Evolutionary conservation across 2,797 vertebrate genomes (phyloP).

Genomic region (Prionace glauca): DNA sequence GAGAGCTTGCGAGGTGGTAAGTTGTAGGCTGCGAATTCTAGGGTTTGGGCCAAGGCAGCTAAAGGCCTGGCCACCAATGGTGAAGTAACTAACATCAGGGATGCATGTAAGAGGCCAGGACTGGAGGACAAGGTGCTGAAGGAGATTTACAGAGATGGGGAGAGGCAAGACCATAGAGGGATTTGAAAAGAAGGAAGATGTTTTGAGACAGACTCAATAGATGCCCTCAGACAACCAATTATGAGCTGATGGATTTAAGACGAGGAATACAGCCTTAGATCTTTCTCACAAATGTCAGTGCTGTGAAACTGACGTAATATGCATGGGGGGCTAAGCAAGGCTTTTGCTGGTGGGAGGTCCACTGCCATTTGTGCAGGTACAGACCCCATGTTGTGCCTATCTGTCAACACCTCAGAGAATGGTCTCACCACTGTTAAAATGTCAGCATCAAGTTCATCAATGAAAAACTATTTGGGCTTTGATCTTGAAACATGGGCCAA

Average conservation of each 20-base stretch:
- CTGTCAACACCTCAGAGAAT: slow-evolving; percentile 7
- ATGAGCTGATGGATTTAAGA: not conserved
- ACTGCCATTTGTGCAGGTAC: not conserved
- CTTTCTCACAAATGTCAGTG: not conserved
- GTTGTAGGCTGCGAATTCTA: not conserved
- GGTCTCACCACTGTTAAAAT: not conserved
- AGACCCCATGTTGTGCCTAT: slow-evolving; percentile 21
- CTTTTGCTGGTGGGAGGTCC: slow-evolving; percentile 3
- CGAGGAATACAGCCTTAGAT: not conserved
- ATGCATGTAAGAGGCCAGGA: not conserved
- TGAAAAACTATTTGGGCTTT: slow-evolving; percentile 4
- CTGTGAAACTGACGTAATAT: not conserved
- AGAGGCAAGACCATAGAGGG: not conserved
- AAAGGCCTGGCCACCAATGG: not conserved
- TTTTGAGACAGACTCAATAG: not conserved
- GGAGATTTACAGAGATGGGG: not conserved
- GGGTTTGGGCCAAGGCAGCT: not conserved
- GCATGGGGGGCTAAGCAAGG: not conserved
- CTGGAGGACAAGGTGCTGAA: not conserved
- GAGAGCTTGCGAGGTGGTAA: not conserved
- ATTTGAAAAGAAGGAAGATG: not conserved
- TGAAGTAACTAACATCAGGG: not conserved
- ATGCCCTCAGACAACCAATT: not conserved
- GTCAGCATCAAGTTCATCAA: not conserved
- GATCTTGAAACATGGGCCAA: slow-evolving; percentile 22